Conservation (phyloP, 2,113 vertebrate species). For the Triplophysa dalaica region DNA sequence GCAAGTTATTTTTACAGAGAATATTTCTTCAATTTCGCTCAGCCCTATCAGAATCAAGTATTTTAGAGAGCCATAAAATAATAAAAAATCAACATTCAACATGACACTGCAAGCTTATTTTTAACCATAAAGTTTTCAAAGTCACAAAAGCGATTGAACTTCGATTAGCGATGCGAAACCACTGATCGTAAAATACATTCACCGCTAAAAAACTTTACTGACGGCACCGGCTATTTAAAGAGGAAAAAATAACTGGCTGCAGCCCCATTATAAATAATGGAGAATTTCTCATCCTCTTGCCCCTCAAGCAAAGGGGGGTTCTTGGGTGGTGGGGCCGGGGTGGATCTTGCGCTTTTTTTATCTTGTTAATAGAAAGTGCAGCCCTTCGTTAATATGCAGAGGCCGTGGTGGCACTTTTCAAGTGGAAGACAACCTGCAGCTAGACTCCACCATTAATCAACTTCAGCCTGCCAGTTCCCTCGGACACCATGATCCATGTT, state of each 20-base stretch:
- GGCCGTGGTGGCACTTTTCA: constrained; percentile 93
- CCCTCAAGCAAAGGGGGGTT: constrained; percentile 94
- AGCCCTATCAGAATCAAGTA: no score
- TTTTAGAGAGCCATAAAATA: no score
- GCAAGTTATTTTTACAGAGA: no score
- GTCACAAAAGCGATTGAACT: constrained; percentile 24
- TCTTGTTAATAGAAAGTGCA: constrained; percentile 99
- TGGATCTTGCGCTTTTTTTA: constrained; percentile 82
- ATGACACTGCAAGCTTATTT: background rate
- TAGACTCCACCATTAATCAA: constrained; percentile 99
- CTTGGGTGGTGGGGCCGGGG: background rate
- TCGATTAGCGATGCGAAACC: constrained; percentile 70
- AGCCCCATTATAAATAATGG: constrained; percentile 96
- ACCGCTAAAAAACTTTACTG: constrained; percentile 83
- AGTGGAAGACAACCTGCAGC: constrained; percentile 93
- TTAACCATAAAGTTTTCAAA: background rate
- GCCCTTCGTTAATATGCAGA: constrained; percentile 99
- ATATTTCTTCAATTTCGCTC: no score
- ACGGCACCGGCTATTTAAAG: constrained; percentile 86
- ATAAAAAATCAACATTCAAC: background rate
- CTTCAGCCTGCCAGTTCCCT: constrained; percentile 96
- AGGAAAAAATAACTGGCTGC: constrained; percentile 61
- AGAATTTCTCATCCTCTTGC: constrained; percentile 92
- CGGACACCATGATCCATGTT: constrained; percentile 99
- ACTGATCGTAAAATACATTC: constrained; percentile 74